Evolutionary conservation across 2,797 vertebrate genomes (phyloP).

Genomic region (Diplodus sargus): DNA sequence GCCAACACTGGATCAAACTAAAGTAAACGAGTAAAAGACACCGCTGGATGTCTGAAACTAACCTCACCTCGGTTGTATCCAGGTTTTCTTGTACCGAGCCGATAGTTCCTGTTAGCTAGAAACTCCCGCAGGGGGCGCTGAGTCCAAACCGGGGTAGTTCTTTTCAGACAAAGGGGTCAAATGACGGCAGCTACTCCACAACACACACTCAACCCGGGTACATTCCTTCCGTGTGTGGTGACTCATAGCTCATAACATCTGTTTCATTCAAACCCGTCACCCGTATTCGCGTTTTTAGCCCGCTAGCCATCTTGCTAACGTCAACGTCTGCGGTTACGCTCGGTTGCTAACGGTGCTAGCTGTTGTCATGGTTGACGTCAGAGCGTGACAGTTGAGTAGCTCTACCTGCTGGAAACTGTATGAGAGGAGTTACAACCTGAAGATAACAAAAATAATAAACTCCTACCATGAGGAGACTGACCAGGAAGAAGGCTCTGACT

Average conservation of each 20-base stretch:
- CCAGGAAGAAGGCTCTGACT: constrained; percentile 94
- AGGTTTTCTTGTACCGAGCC: no score
- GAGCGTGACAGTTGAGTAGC: not conserved
- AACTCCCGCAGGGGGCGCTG: constrained; percentile 47
- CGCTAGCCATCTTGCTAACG: not conserved
- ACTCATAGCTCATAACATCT: not conserved
- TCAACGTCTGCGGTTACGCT: not conserved
- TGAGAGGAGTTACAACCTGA: constrained; percentile 21
- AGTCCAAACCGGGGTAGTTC: not conserved
- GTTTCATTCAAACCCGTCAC: no score
- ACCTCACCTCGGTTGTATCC: no score
- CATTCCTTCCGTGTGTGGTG: not conserved
- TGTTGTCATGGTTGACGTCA: constrained; percentile 49
- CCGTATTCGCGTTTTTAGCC: not conserved
- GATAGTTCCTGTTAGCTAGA: no score
- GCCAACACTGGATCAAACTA: no score
- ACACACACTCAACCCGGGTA: not conserved
- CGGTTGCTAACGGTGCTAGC: constrained; percentile 1
- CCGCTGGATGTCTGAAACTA: no score
- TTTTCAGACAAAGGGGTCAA: not conserved
- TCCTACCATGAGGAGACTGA: constrained; percentile 93
- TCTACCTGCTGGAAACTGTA: constrained; percentile 5
- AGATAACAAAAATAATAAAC: not conserved
- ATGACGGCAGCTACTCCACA: not conserved
- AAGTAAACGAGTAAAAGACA: no score